phyloP scores from a whole-genome alignment of 35 echinoderm and acorn worm species.

The Eucidaris tribuloides region DNA sequence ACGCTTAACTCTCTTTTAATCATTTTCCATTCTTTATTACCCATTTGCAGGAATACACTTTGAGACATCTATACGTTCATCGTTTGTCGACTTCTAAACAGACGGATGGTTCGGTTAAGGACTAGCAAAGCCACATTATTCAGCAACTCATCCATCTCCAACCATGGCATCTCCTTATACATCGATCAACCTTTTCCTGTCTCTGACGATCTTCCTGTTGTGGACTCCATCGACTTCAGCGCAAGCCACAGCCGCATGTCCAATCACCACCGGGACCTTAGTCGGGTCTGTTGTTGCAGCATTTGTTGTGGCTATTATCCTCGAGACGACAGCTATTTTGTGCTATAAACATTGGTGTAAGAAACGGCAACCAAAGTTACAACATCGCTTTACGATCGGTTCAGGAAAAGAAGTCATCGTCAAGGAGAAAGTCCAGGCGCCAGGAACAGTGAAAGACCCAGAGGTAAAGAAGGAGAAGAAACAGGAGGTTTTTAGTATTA shows the following conservation, averaged over 20 bases:
- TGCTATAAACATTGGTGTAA: slow-evolving; percentile 20
- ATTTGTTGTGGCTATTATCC: slow-evolving; percentile 1
- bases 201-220: background rate
- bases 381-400: background rate
- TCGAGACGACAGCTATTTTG: slow-evolving; percentile 9
- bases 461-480: slow-evolving; percentile 5
- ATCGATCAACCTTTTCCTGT: background rate
- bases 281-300: slow-evolving; percentile 7
- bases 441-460: too few species aligned
- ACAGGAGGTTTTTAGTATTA: slow-evolving; percentile 16
- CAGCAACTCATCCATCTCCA: too few species aligned
- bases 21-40: too few species aligned
- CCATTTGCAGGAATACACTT: too few species aligned
- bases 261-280: background rate
- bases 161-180: too few species aligned
- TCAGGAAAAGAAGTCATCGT: background rate
- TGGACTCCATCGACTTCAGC: background rate
- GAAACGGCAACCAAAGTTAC: background rate
- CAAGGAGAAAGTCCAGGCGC: too few species aligned
- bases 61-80: too few species aligned
- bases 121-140: too few species aligned
- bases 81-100: too few species aligned
- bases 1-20: too few species aligned
- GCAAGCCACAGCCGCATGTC: background rate
- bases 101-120: too few species aligned